These are phyloP conservation scores for Arbacia lixula DNA, from an alignment of 53 echinoderm and acorn worm genomes.

Conservation along the genomic window DNA sequence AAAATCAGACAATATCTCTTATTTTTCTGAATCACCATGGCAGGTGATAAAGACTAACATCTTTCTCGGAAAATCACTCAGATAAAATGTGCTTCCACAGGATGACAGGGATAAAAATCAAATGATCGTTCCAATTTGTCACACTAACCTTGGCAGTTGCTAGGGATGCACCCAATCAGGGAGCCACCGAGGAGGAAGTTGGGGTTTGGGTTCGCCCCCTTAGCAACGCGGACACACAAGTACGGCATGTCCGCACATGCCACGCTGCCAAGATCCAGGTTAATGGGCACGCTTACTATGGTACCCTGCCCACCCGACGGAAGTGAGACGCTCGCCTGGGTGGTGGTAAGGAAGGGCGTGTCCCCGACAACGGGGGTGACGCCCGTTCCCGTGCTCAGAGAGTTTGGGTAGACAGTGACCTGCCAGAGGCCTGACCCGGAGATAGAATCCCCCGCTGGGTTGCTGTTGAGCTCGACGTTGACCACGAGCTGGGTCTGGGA, in stretches of 20 bases:
- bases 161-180: constrained; percentile 58
- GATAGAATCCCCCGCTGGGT: constrained; percentile 62
- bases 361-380: not conserved
- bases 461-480: constrained; percentile 60
- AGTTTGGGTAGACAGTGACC: constrained; percentile 67
- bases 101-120: no score
- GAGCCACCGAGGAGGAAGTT: constrained; percentile 78
- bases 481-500: constrained; percentile 59
- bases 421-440: constrained; percentile 84
- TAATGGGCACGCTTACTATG: constrained; percentile 30
- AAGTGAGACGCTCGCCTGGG: constrained; percentile 57
- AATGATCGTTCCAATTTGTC: not conserved
- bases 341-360: constrained; percentile 41
- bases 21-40: no score
- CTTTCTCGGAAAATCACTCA: no score
- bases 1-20: no score
- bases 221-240: constrained; percentile 80
- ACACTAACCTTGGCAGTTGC: constrained; percentile 70
- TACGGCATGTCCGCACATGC: constrained; percentile 79
- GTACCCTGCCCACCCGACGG: constrained; percentile 54
- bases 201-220: constrained; percentile 74
- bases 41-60: no score
- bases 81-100: no score
- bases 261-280: constrained; percentile 60
- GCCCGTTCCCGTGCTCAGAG: constrained; percentile 53